phyloP scores from a whole-genome alignment of 1,140 invertebrate species.

The Phthorimaea operculella region DNA sequence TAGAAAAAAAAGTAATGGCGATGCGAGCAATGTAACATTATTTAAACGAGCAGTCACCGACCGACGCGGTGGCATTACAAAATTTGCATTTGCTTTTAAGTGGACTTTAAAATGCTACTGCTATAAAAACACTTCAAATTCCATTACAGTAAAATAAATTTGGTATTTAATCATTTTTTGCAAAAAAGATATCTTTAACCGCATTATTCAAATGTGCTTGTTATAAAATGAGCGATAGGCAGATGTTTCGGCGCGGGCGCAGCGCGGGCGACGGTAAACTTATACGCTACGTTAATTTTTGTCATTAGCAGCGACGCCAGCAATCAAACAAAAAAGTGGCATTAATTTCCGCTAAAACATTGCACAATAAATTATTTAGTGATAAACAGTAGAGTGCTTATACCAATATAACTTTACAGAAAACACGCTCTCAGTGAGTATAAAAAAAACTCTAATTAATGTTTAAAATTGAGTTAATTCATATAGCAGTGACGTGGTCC shows the following conservation, averaged over 20 bases:
- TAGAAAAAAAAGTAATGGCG: no score
- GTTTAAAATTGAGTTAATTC: background rate
- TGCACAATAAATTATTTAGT: background rate
- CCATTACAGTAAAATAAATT: conserved; percentile 2
- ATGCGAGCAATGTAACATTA: no score
- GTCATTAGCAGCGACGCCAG: background rate
- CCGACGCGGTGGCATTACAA: background rate
- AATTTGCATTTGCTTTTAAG: conserved; percentile 1
- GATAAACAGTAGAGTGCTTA: background rate
- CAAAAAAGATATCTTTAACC: background rate
- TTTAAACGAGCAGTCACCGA: no score
- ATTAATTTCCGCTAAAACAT: no score
- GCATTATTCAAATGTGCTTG: background rate
- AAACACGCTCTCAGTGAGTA: background rate
- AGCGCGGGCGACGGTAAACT: background rate
- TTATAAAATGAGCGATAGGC: background rate
- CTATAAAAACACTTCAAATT: background rate
- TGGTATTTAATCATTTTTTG: background rate
- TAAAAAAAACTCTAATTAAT: background rate
- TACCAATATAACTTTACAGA: background rate
- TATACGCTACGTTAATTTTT: conserved; percentile 11
- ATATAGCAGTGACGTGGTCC: background rate
- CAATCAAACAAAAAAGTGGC: background rate
- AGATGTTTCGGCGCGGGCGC: background rate
- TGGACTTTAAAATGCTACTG: background rate